Evolutionary conservation across 1,140 invertebrate genomes (phyloP).

Genomic region (Chironomus striatipennis): DNA sequence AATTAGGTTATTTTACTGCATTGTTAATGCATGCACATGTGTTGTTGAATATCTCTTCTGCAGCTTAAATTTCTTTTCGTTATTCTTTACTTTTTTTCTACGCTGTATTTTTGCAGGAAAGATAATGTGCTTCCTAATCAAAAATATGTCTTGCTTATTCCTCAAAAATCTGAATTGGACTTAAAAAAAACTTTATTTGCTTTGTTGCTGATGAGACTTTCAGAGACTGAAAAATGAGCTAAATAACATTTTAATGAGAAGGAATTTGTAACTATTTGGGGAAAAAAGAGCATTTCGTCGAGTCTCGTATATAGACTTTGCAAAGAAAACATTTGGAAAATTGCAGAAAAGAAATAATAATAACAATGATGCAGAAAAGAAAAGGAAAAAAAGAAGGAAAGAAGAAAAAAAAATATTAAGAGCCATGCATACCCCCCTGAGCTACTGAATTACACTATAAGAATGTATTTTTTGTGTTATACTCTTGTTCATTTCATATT

Average conservation of each 20-base stretch:
- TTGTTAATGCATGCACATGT: conserved; percentile 23
- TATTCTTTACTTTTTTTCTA: neutral
- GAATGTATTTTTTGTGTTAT: conserved; percentile 17
- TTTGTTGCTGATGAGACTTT: neutral
- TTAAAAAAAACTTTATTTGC: neutral
- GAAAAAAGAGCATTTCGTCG: too few species aligned
- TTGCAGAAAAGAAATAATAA: conserved; percentile 8
- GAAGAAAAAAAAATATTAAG: neutral
- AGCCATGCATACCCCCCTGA: conserved; percentile 18
- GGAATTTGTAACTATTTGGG: too few species aligned
- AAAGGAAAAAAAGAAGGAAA: neutral
- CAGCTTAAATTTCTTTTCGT: neutral
- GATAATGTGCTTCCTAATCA: neutral
- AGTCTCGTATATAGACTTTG: neutral
- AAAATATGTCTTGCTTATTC: neutral
- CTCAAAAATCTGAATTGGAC: too few species aligned
- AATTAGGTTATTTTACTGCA: conserved; percentile 24
- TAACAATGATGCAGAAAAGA: neutral
- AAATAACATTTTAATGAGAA: too few species aligned
- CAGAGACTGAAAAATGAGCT: neutral
- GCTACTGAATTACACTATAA: conserved; percentile 22
- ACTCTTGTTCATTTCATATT: conserved; percentile 23
- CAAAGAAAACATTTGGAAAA: neutral
- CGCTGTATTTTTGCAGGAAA: neutral
- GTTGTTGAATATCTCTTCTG: neutral